Percentiles rank a stretch among this genome's conserved stretches.
Evolutionary conservation across 1,140 invertebrate species (phyloP).

Genomic region (silkworm (Bombyx mori)): ASM3026992v2 NC_085131.1:3392001-3392500

Average conservation of each 20-base stretch:
- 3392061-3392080: slow-evolving; percentile 11
- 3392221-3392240: slow-evolving; percentile 37
- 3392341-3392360: slow-evolving; percentile 24
- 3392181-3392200: slow-evolving; percentile 34
- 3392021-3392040: slow-evolving; percentile 9
- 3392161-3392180: slow-evolving; percentile 29
- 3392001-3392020: background rate
- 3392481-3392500: slow-evolving; percentile 60
- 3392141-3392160: slow-evolving; percentile 17
- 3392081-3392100: no score
- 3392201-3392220: slow-evolving; percentile 38
- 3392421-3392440: slow-evolving; percentile 26
- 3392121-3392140: slow-evolving; percentile 2
- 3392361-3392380: slow-evolving; percentile 50
- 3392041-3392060: slow-evolving; percentile 6
- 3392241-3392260: slow-evolving; percentile 33
- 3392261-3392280: slow-evolving; percentile 44
- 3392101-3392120: background rate
- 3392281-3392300: slow-evolving; percentile 29
- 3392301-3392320: slow-evolving; percentile 47
- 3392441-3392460: slow-evolving; percentile 32
- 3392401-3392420: slow-evolving; percentile 46
- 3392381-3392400: slow-evolving; percentile 59
- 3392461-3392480: slow-evolving; percentile 54
- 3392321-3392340: slow-evolving; percentile 13